Base-by-base conservation (phyloP, 2,113 vertebrate genomes). In the Mobula birostris region DNA sequence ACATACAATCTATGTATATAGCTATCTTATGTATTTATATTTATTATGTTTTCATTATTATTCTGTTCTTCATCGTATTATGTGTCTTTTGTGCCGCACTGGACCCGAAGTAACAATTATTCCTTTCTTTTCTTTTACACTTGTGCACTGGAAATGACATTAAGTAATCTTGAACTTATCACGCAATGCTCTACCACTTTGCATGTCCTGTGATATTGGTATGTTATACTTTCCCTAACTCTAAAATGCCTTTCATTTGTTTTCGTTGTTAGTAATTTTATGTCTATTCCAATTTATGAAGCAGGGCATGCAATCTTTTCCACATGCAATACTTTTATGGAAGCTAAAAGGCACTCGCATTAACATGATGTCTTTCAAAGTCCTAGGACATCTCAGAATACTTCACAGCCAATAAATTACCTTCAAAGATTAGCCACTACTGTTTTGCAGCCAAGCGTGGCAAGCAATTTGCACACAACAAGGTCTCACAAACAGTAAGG, bases 391-490 rank as follows among this genome's bases (percentile, higher is more conserved):
- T 90, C 29, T 90, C 29, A 36, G 2, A 90, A 63, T n/a, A 68
- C n/a, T 90, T 66, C 58, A 90, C 58, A 88, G 29, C 85, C 85
- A 88, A 90, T 63, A 0, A 90, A 66, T 90, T 66, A 90, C 61
- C 66, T 90, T 32, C 17, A 63, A 90, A 32, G 6, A 90, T 90
- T 90, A 87, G 82, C 24, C 9, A 61, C 56, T 15, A 32, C 24
- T 61, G 2, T 66, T 66, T 36, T 68, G 29, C 29, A 88, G 58
- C 85, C 27, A 58, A 85, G 48, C 21, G 29, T 56, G 29, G 83
- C 56, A 29, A n/a, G 61, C 85, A 90, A 68, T 66, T 66, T 36
- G 17, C 15, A 32, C n/a, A 90, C 61, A 90, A 58, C 61, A 36
- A 90, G 61, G 85, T 90, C 29, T 61, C 85, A 90, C 29, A 90